phyloP scores from a whole-genome alignment of 2,797 vertebrate genomes.

The Callimico goeldii region DNA sequence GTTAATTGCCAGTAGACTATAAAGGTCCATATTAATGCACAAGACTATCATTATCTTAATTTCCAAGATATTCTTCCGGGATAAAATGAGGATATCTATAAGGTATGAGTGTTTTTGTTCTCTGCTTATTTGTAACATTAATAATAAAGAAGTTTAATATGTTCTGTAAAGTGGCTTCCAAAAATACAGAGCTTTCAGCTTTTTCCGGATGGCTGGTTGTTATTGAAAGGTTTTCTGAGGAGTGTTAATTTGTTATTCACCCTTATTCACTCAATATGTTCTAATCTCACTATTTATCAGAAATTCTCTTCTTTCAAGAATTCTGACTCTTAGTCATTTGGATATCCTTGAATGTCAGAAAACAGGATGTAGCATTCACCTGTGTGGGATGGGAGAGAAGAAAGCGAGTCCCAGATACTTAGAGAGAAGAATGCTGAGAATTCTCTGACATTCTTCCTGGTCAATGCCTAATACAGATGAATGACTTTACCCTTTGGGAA shows the following conservation, averaged over 20 bases:
- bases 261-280: not conserved
- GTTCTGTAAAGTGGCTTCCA: slow-evolving; percentile 5
- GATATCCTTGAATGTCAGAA: not conserved
- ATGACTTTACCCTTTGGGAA: slow-evolving; percentile 28
- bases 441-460: not conserved
- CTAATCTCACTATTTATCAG: not conserved
- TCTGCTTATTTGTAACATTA: slow-evolving; percentile 5
- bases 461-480: slow-evolving; percentile 11
- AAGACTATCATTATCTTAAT: not conserved
- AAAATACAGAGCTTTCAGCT: not conserved
- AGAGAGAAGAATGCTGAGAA: not conserved
- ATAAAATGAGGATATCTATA: not conserved
- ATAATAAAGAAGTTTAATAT: not conserved
- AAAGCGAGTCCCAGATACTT: not conserved
- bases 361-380: not conserved
- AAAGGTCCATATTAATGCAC: not conserved
- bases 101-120: not conserved
- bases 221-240: not conserved
- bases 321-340: not conserved
- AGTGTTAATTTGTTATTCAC: slow-evolving; percentile 2
- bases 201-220: not conserved
- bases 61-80: not conserved
- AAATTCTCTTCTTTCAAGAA: not conserved
- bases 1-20: not conserved
- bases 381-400: not conserved